These are phyloP conservation scores for Leptopilina clavipes DNA, from an alignment of 1,140 invertebrate species.

Conservation along the genomic window DNA sequence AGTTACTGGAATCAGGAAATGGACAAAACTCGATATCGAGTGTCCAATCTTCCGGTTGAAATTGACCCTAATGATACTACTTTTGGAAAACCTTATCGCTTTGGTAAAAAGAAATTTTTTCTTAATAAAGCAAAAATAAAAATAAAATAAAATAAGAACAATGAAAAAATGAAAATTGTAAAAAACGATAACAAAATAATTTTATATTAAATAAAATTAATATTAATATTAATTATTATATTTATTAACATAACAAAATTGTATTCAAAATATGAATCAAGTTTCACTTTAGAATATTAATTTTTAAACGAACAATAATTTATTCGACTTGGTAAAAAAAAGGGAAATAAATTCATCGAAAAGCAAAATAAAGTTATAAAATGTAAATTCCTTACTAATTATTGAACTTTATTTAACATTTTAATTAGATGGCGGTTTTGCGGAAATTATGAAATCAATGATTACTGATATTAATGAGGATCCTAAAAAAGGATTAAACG, in stretches of 20 bases:
- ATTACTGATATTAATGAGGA: constrained; percentile 25
- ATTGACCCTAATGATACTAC: constrained; percentile 52
- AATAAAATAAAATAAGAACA: too few species aligned
- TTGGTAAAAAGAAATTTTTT: constrained; percentile 41
- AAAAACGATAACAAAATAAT: too few species aligned
- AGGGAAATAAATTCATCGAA: background rate
- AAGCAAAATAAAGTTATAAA: constrained; percentile 6
- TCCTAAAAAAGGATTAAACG: background rate
- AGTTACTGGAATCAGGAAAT: constrained; percentile 52
- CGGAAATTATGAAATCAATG: constrained; percentile 37
- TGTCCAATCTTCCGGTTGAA: constrained; percentile 52
- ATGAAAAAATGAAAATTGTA: too few species aligned
- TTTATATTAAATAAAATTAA: too few species aligned
- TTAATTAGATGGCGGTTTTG: constrained; percentile 33
- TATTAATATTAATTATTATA: too few species aligned
- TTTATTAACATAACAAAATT: too few species aligned
- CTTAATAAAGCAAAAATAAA: too few species aligned
- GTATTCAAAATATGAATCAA: too few species aligned
- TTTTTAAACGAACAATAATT: too few species aligned
- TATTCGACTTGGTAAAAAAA: background rate
- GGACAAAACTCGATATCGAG: constrained; percentile 49
- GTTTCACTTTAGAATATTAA: too few species aligned
- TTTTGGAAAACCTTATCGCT: constrained; percentile 49
- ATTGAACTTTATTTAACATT: constrained; percentile 34
- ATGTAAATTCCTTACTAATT: background rate